phyloP scores from a whole-genome alignment of 1,140 invertebrate species.

The Copidosoma floridanum region DNA sequence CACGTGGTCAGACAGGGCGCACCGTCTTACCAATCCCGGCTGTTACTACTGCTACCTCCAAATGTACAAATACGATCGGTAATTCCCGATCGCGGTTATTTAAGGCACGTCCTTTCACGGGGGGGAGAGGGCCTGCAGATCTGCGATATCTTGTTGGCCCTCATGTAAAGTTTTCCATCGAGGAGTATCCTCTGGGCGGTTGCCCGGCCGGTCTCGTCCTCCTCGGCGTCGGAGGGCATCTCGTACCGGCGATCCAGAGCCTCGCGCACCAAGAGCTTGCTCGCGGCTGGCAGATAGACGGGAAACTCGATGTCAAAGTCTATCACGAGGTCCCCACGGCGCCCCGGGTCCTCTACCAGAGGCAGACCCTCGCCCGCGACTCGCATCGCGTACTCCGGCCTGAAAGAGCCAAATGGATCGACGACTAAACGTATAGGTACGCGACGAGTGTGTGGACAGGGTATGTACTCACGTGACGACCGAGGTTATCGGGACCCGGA shows the following conservation, averaged over 20 bases:
- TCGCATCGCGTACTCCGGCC: slow-evolving; percentile 63
- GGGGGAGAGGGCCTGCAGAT: not conserved
- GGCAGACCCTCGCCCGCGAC: slow-evolving; percentile 66
- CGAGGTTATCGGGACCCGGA: slow-evolving; percentile 69
- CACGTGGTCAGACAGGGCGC: too few species aligned
- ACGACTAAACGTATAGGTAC: not conserved
- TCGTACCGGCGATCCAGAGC: too few species aligned
- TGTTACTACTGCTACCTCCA: too few species aligned
- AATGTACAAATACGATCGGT: too few species aligned
- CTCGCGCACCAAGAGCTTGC: slow-evolving; percentile 53
- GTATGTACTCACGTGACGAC: slow-evolving; percentile 60
- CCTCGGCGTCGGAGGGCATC: not conserved
- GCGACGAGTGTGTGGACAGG: too few species aligned
- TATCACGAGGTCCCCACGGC: slow-evolving; percentile 59
- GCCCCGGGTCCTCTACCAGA: slow-evolving; percentile 51
- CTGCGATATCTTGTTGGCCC: not conserved
- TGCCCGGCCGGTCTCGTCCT: not conserved
- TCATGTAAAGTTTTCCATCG: slow-evolving; percentile 17
- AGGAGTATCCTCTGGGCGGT: not conserved
- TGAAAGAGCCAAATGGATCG: slow-evolving; percentile 27
- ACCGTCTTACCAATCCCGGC: too few species aligned
- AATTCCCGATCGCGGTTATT: too few species aligned
- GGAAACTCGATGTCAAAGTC: slow-evolving; percentile 61
- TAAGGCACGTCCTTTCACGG: too few species aligned
- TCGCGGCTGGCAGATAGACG: slow-evolving; percentile 53